These are phyloP conservation scores for Crocodylus rhombifer DNA, from an alignment of 2,797 vertebrate species.

Conservation along the genomic window DNA sequence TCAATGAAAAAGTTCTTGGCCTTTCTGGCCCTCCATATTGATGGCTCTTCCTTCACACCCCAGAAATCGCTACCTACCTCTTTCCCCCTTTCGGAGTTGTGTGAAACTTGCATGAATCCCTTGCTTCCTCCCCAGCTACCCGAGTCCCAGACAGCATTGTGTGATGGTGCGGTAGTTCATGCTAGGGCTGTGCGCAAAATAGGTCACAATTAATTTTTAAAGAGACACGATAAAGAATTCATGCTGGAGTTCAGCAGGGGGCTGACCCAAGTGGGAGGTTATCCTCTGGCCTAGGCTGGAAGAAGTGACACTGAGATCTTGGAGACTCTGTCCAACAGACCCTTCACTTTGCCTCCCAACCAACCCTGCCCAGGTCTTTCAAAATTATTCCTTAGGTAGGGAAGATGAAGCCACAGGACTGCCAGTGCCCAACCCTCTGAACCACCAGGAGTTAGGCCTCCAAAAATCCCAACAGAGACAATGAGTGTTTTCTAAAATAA, in stretches of 20 bases:
- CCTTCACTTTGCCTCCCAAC: neutral
- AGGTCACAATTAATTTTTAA: neutral
- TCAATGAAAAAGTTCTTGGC: too few relatives aligned
- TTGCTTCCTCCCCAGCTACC: neutral
- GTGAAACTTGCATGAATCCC: neutral
- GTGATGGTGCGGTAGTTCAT: neutral
- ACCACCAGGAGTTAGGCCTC: accelerated
- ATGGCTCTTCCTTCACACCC: neutral
- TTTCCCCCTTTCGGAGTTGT: neutral
- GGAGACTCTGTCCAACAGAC: neutral
- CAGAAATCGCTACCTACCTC: neutral
- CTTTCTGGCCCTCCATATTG: neutral
- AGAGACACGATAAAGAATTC: neutral
- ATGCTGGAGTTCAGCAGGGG: slow-evolving; percentile 36
- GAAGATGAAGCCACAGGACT: neutral
- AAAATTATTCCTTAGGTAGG: neutral
- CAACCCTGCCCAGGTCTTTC: neutral
- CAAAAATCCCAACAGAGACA: neutral
- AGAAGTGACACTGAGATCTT: neutral
- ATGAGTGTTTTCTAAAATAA: neutral
- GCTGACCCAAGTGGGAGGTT: slow-evolving; percentile 63
- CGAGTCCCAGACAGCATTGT: neutral
- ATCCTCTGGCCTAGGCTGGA: neutral
- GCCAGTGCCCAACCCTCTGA: neutral
- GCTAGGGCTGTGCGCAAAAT: neutral